Base-by-base conservation (phyloP, 1,140 invertebrate genomes). In the Copidosoma floridanum region DNA sequence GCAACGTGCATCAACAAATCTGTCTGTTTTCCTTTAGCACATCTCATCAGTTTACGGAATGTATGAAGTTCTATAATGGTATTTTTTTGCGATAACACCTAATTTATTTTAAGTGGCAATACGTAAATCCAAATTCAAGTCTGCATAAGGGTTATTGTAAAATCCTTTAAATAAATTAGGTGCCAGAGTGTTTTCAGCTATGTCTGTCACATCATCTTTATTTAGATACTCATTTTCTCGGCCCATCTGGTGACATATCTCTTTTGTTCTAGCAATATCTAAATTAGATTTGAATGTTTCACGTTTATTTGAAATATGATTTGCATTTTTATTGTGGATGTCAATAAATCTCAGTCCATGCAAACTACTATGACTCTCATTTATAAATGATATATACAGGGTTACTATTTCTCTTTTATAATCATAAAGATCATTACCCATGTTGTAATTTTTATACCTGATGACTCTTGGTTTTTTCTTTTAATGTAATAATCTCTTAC, bases 391-490 rank as follows among this genome's bases (percentile, higher is more conserved):
- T 51, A 73, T 43, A 60, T 75, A 66, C 18, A 75, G 51, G 2
- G 60, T 41, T 20, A 76, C 69, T 69, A 72, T 73, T 61, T 76
- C 74, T 20, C 72, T 50, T 59, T 61, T 54, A 50, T 59, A 63
- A 32, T 67, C 48, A 46, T 58, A 51, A 0, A 32, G 52, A 51
- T 73, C 65, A 12, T 59, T 10, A 23, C 20, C 65, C 24, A 73
- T 71, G 57, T 76, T 70, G 71, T 41, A 75, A 66, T 53, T 74
- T 74, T 44, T 70, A 67, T 35, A 79, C 74, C 61, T 66, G 53
- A 72, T 75, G 20, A 76, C 35, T 58, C 44, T 50, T 43, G 68
- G 65, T 6, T 48, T 37, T 68, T 40, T 68, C 60, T 35, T 61
- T 26, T 32, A 26, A 43, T 26, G 52, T 35, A 47, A 58, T 60